These are phyloP conservation scores for Neoaliturus tenellus DNA, from an alignment of 2,888 invertebrate genomes.

Conservation along the genomic window DNA sequence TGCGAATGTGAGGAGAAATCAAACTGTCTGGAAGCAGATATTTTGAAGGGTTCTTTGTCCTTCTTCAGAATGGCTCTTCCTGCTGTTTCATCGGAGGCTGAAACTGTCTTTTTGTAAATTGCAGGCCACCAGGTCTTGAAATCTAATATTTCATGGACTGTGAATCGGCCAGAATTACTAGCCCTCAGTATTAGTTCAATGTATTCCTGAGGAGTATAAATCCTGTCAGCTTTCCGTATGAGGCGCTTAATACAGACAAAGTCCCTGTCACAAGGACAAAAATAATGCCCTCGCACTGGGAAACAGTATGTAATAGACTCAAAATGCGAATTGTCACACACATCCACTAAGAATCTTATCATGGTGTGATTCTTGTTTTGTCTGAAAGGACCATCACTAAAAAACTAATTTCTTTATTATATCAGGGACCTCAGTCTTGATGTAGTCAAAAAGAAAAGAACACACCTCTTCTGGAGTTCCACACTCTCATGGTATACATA, in stretches of 20 bases:
- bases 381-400: slow-evolving; percentile 51
- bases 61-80: slow-evolving; percentile 52
- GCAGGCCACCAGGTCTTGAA: slow-evolving; percentile 26
- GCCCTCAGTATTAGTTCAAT: not conserved
- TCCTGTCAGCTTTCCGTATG: slow-evolving; percentile 28
- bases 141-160: slow-evolving; percentile 15
- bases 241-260: slow-evolving; percentile 39
- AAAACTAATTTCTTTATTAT: slow-evolving; percentile 53
- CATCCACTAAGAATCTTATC: slow-evolving; percentile 19
- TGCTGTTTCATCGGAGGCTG: slow-evolving; percentile 49
- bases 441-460: slow-evolving; percentile 35
- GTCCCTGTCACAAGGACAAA: slow-evolving; percentile 38
- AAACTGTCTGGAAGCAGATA: slow-evolving; percentile 43
- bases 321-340: not conserved
- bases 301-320: slow-evolving; percentile 17
- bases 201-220: slow-evolving; percentile 47
- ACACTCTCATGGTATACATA: slow-evolving; percentile 63
- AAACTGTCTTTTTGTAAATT: slow-evolving; percentile 30
- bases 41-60: slow-evolving; percentile 48
- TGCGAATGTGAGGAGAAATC: slow-evolving; percentile 45
- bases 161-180: slow-evolving; percentile 12
- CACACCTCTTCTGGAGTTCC: slow-evolving; percentile 55
- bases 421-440: slow-evolving; percentile 27
- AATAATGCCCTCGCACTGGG: slow-evolving; percentile 32
- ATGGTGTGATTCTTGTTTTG: slow-evolving; percentile 44